Base-by-base conservation (phyloP, 2,113 vertebrate genomes). In the Falco punctatus region DNA sequence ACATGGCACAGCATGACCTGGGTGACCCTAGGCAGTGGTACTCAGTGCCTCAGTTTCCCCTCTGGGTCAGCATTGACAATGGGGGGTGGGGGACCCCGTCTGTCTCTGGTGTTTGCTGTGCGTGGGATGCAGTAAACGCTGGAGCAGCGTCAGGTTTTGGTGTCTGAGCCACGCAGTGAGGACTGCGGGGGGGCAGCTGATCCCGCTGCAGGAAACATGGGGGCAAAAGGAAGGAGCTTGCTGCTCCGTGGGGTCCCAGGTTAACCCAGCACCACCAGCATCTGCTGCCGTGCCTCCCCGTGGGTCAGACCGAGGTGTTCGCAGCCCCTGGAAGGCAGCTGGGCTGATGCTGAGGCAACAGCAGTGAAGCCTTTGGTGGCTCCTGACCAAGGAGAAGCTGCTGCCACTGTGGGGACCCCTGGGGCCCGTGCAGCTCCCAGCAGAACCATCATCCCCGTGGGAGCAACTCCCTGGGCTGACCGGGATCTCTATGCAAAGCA, bases 401-500 rank as follows among this genome's bases (percentile, higher is more conserved):
- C 66, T 92, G 51, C 30, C 58, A 49, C 9, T 3, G 33, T 2
- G 3, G 74, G 40, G 11, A 19, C 27, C 58, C 32, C 1, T 0
- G 3, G 44, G 24, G 30, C 30, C 15, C 0, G 0, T 27, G 54
- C 55, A 75, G 49, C 27, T 82, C 70, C 74, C 42, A 20, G 66
- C 57, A 90, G 62, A 90, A 5, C 54, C 51, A 17, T 19, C 3
- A 0, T 32, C 21, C 58, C 54, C 6, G 3, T 0, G 20, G 59
- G 54, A 94, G 21, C 46, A 77, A 15, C 40, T 73, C 35, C 40
- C 27, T 0, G 0, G 44, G 35, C 54, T 59, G 48, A 20, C 24
- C 1, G 2, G 27, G 77, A 87, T 15, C 58, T 6, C 44, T 17
- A 26, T 30, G 71, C 5, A 0, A 51, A 57, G 78, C 0, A 0